Evolutionary conservation across 2,113 vertebrate species (phyloP), one percentile per base, ranked within the genome.

Genomic region (Narcine bancroftii): DNA sequence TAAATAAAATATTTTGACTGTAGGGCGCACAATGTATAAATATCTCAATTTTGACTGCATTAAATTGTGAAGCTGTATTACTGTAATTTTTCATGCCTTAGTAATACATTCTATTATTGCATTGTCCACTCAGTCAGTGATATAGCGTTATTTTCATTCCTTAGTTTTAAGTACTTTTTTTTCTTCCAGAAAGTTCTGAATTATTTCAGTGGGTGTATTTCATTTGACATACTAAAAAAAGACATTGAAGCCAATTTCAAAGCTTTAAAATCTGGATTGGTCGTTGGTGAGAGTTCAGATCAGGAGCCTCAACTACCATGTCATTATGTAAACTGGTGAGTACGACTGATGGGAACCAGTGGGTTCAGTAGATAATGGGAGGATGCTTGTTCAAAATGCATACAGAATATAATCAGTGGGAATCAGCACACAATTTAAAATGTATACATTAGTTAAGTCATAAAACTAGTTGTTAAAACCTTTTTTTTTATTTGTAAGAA

Each of bases 191-290:
- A 96, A 95, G 95, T 96, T 89, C 89, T 97, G 92, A 95, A 95
- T 93, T 96, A 95, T 81, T 96, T 97, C 93, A 95, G 94, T 93
- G 95, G 96, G 92, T 94, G 95, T 71, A 93, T 94, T 92, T 92
- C 94, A 92, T 95, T 97, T 85, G 94, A 94, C 81, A 92, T 94
- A 89, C 94, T 96, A 65, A 96, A 96, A 93, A 96, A 93, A 93
- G 95, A 96, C 77, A 97, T 97, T 79, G 96, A 97, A 93, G 94
- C 95, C 60, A 97, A 97, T 94, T 97, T 97, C 93, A 97, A 96
- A 93, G 94, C 96, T 93, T 94, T 97, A 93, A 97, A 96, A 94
- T 94, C 94, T 93, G 95, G 95, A 93, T 95, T 97, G 19, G 94
- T 93, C 92, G 94, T 65, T 36, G 95, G 94, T 87, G 95, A 96